These are phyloP conservation scores for Nothoprocta pentlandii DNA, from an alignment of 2,113 vertebrate genomes.

Conservation along the genomic window DNA sequence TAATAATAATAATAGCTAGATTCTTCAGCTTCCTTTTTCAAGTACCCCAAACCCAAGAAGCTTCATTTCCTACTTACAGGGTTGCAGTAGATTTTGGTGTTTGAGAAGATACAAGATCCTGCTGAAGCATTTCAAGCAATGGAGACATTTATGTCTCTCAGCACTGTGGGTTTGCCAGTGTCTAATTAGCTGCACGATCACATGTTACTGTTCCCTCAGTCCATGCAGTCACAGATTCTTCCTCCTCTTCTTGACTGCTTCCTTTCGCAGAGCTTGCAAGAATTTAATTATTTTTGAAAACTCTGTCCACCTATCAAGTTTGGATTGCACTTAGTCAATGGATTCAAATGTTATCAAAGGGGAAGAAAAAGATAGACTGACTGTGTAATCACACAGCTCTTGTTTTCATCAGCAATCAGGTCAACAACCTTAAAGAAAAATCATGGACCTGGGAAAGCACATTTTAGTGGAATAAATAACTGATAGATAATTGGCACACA, in stretches of 20 bases:
- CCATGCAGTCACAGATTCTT: neutral
- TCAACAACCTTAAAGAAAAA: conserved; percentile 2
- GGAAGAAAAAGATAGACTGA: neutral
- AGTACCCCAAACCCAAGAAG: neutral
- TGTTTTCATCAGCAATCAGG: neutral
- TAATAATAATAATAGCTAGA: neutral
- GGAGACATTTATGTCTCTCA: neutral
- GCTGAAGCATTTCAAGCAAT: neutral
- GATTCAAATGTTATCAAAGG: neutral
- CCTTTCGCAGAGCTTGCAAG: neutral
- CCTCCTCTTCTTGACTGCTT: neutral
- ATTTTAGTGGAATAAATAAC: neutral
- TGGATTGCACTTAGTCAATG: neutral
- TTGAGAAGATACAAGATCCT: neutral
- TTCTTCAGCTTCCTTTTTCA: neutral
- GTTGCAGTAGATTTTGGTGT: neutral
- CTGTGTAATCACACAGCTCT: neutral
- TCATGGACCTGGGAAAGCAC: neutral
- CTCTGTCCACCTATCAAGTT: neutral
- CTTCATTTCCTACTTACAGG: neutral
- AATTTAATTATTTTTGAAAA: neutral
- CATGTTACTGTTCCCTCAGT: neutral
- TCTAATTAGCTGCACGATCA: neutral
- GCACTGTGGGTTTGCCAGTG: neutral
- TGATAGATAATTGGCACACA: neutral